These are phyloP conservation scores for Strigamia maritima DNA, from an alignment of 2,888 invertebrate species.

Conservation along the genomic window DNA sequence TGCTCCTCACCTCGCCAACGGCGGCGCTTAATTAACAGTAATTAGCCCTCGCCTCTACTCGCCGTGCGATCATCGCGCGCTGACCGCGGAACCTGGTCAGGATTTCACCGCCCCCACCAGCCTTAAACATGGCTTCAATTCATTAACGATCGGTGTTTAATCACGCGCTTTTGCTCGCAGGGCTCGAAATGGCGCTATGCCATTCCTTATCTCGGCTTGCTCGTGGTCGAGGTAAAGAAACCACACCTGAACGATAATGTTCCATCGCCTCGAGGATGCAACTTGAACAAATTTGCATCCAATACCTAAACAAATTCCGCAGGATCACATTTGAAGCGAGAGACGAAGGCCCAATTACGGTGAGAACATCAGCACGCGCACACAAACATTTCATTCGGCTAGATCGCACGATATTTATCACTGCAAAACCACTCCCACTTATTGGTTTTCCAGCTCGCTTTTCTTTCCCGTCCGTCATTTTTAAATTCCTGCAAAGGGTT, in stretches of 20 bases:
- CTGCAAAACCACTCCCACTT: slow-evolving; percentile 13
- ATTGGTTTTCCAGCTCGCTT: not conserved
- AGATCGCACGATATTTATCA: not conserved
- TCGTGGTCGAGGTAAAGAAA: slow-evolving; percentile 1
- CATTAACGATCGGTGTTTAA: slow-evolving; percentile 17
- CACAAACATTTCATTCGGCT: slow-evolving; percentile 19
- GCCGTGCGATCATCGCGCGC: slow-evolving; percentile 6
- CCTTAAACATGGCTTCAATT: not conserved
- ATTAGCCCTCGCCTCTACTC: slow-evolving; percentile 7
- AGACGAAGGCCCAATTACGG: slow-evolving; percentile 11
- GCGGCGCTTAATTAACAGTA: slow-evolving; percentile 27
- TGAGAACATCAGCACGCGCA: not conserved
- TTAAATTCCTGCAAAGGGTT: not conserved
- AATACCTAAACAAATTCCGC: slow-evolving; percentile 12
- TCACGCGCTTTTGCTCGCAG: slow-evolving; percentile 15
- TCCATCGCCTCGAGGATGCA: slow-evolving; percentile 1
- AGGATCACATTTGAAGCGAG: not conserved
- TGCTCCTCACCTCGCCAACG: slow-evolving; percentile 18
- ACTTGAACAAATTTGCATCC: slow-evolving; percentile 13
- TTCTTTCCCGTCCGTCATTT: not conserved
- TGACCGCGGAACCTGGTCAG: slow-evolving; percentile 8
- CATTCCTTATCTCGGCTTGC: slow-evolving; percentile 6
- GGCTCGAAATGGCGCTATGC: not conserved
- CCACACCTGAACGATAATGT: slow-evolving; percentile 15
- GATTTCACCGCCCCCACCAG: not conserved